Base-by-base conservation (phyloP, 1,140 invertebrate species). In the Pygmarrhopalites habei region DNA sequence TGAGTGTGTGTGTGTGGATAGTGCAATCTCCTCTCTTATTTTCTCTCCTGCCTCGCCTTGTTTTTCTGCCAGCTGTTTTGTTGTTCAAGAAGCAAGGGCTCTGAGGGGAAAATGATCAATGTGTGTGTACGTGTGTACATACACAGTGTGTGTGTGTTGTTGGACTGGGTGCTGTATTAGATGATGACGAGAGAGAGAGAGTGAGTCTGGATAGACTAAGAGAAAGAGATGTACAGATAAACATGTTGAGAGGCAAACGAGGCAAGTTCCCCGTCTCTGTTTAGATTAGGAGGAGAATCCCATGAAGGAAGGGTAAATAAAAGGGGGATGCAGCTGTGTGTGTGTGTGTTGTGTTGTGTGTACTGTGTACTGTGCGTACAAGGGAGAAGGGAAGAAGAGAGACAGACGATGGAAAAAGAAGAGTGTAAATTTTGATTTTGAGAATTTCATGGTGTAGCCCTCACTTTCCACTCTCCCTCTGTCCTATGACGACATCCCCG, bases 201-300 rank as follows among this genome's bases (percentile, higher is more conserved):
- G 49, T 47, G 44, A 29, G 49, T 23, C 49, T 25, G 49, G 10
- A 35, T 15, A 15, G 32, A 35, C 15, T 7, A 35, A 35, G 5
- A 35, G 32, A 35, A 35, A 35, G 25, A 56, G 28, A 56, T 56
- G n/a, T 56, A 39, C 23, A 23, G 53, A 56, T 56, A 56, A 56
- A 56, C 53, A 56, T 35, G 53, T 35, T 35, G 53, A 56, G 53
- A 56, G 35, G 21, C 25, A 56, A 26, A 35, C 53, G 64, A 64
- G 62, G 55, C 53, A 62, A 61, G 43, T 67, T 62, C 60, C 32
- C 56, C 47, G 46, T 46, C 32, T 71, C 46, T 71, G 69, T 69
- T 71, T 71, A 69, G 58, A 71, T 69, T 66, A 71, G 63, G 61
- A 58, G 58, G 62, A 71, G n/a, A n/a, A n/a, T n/a, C 70, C 67